These are phyloP conservation scores for Mionectes olivaceus DNA, from an alignment of 2,797 vertebrate species.

Conservation along the genomic window DNA sequence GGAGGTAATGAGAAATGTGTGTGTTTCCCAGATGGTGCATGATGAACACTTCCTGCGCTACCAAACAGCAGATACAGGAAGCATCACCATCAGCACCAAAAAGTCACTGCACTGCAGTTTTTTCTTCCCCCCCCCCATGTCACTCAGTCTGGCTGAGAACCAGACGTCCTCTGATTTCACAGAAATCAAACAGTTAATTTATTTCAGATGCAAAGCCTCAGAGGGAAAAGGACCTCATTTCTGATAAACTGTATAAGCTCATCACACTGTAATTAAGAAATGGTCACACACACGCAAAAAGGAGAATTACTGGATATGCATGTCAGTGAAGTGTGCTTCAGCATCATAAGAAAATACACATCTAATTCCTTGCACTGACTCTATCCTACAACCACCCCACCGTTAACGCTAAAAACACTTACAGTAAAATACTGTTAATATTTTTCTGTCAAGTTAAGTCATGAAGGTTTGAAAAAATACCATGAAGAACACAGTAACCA, in stretches of 20 bases:
- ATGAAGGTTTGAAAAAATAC: not conserved
- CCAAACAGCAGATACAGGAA: slow-evolving; percentile 72
- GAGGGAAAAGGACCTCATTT: slow-evolving; percentile 4
- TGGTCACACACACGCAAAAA: not conserved
- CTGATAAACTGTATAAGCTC: slow-evolving; percentile 20
- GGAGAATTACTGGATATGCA: not conserved
- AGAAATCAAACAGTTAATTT: slow-evolving; percentile 62
- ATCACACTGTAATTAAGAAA: not conserved
- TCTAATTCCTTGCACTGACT: not conserved
- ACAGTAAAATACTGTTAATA: not conserved
- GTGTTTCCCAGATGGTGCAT: slow-evolving; percentile 42
- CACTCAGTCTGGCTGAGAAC: slow-evolving; percentile 30
- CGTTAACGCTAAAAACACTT: not conserved
- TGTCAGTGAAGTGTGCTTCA: not conserved
- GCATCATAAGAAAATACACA: not conserved
- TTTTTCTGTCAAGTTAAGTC: not conserved
- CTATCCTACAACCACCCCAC: not conserved
- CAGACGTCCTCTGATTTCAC: slow-evolving; percentile 66
- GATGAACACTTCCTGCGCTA: slow-evolving; percentile 68
- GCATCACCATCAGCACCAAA: not conserved
- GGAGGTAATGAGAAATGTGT: slow-evolving; percentile 23
- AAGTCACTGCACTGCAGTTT: slow-evolving; percentile 6
- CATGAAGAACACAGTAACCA: not conserved
- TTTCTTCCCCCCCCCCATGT: not conserved
- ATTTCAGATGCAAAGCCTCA: slow-evolving; percentile 63